These are phyloP conservation scores for Drosophila teissieri DNA, from an alignment of 1,140 invertebrate species.

Conservation along the genomic window DNA sequence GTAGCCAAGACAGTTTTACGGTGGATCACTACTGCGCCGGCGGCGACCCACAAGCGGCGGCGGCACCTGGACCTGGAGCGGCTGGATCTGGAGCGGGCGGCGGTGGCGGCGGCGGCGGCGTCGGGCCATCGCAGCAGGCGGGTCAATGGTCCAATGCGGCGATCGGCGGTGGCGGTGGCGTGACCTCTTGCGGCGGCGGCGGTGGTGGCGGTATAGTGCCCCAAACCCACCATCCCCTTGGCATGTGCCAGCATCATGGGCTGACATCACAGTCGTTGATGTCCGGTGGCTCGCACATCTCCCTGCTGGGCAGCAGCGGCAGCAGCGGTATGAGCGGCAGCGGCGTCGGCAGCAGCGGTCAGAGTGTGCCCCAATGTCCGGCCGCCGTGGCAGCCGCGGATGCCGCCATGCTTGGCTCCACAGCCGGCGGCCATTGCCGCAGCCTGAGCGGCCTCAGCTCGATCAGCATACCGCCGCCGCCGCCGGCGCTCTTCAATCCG, in stretches of 20 bases:
- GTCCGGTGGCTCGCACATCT: conserved; percentile 84
- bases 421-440: conserved; percentile 65
- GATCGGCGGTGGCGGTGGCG: conserved; percentile 41
- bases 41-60: conserved; percentile 76
- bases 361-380: conserved; percentile 59
- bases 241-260: conserved; percentile 81
- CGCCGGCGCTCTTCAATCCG: conserved; percentile 83
- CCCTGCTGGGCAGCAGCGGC: conserved; percentile 71
- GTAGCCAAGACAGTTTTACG: conserved; percentile 85
- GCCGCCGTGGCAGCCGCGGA: conserved; percentile 49
- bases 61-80: conserved; percentile 24
- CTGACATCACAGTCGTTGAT: conserved; percentile 82
- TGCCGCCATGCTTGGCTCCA: conserved; percentile 11
- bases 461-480: conserved; percentile 78
- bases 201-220: conserved; percentile 3
- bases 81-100: conserved; percentile 27
- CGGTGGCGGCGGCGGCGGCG: conserved; percentile 22
- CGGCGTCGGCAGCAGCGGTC: conserved; percentile 74
- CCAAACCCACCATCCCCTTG: conserved; percentile 18
- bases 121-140: conserved; percentile 22
- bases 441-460: conserved; percentile 79
- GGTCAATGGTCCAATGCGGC: conserved; percentile 71
- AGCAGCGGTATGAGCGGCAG: conserved; percentile 76
- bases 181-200: conserved; percentile 54
- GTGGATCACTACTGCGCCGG: conserved; percentile 84